Conservation (phyloP, 2,888 invertebrate species). For the Cerastis rubricosa region DNA sequence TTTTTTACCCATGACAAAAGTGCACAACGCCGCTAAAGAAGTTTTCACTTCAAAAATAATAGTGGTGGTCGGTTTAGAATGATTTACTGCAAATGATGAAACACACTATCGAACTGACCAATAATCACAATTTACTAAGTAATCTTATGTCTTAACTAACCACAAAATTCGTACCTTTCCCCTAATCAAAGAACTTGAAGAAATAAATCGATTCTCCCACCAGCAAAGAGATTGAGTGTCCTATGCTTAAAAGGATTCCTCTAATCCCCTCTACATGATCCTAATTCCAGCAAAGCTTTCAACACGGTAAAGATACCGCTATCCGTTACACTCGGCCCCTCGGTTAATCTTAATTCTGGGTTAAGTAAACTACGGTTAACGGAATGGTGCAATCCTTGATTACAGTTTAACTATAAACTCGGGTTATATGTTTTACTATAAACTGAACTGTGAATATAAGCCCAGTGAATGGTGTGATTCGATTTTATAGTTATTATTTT, state of each 20-base stretch:
- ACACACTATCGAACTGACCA: too few species aligned
- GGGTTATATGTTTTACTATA: constrained; percentile 38
- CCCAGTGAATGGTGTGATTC: constrained; percentile 27
- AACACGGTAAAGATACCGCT: constrained; percentile 51
- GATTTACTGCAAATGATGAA: too few species aligned
- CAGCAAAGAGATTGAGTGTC: constrained; percentile 25
- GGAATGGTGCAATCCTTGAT: constrained; percentile 49
- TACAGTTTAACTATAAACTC: constrained; percentile 46
- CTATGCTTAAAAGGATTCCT: constrained; percentile 46
- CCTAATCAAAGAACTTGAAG: neutral
- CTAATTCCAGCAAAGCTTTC: constrained; percentile 60
- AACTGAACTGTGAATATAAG: constrained; percentile 39
- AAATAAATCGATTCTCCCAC: neutral
- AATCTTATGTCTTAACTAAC: neutral
- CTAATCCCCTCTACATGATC: constrained; percentile 44
- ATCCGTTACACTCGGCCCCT: constrained; percentile 47
- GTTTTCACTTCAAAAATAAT: too few species aligned
- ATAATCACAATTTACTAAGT: constrained; percentile 8
- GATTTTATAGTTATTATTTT: constrained; percentile 54
- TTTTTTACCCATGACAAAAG: too few species aligned
- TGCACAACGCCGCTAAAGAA: too few species aligned
- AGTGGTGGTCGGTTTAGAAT: too few species aligned
- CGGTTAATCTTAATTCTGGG: constrained; percentile 60
- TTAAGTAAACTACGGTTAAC: constrained; percentile 62
- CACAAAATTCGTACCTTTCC: neutral